Percentiles rank a stretch among this genome's conserved stretches.
Evolutionary conservation across 2,888 invertebrate genomes (phyloP).

Genomic region (Eurytoma californica): DNA sequence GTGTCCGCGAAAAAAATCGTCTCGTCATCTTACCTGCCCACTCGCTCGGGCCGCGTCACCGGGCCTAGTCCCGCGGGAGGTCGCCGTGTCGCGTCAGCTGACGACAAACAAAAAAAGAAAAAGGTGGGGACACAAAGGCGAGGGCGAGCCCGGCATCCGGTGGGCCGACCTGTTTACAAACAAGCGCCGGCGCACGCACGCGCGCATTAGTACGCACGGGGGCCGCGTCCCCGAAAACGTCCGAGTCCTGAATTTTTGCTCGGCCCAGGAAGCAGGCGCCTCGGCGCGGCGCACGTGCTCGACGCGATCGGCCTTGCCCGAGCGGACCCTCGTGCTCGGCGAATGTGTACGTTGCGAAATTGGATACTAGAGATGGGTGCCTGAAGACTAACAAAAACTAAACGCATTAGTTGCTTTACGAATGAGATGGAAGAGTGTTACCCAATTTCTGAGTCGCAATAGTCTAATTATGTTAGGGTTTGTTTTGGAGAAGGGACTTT

Average conservation of each 20-base stretch:
- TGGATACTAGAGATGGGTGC: neutral
- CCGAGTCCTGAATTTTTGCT: neutral
- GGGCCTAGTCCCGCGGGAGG: too few species aligned
- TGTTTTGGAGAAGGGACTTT: too few species aligned
- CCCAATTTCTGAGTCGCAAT: too few species aligned
- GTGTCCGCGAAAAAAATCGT: too few species aligned
- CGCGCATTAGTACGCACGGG: conserved; percentile 28
- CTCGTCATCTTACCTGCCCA: too few species aligned
- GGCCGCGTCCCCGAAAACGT: conserved; percentile 17
- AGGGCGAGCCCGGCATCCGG: neutral
- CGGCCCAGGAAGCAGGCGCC: neutral
- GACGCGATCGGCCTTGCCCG: neutral
- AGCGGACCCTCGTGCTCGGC: neutral
- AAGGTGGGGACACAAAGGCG: neutral
- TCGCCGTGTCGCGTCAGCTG: conserved; percentile 21
- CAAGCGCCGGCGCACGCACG: neutral
- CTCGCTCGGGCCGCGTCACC: too few species aligned
- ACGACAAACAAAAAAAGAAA: neutral
- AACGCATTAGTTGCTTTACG: too few species aligned
- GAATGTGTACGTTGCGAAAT: neutral
- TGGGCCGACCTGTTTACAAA: conserved; percentile 40
- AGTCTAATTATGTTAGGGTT: too few species aligned
- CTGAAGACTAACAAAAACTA: neutral
- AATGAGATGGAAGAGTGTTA: too few species aligned
- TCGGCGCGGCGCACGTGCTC: too few species aligned